Evolutionary conservation across 2,797 vertebrate genomes (phyloP).

Genomic region (Diplodus puntazzo): DNA sequence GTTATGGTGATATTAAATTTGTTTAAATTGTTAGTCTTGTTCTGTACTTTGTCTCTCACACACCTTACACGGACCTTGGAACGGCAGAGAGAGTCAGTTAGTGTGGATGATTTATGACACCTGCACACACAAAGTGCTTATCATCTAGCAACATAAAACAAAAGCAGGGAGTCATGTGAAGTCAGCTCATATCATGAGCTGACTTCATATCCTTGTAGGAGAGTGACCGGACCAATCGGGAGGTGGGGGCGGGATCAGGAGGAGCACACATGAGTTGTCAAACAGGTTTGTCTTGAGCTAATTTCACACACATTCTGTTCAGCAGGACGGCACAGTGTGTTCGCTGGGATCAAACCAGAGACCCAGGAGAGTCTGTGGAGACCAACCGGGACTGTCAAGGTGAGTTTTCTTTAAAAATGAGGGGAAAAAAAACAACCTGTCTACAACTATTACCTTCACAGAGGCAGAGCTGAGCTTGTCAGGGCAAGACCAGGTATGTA

Average conservation of each 20-base stretch:
- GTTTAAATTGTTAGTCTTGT: constrained; percentile 24
- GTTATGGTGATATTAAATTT: constrained; percentile 62
- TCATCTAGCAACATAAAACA: constrained; percentile 23
- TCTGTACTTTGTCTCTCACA: background rate
- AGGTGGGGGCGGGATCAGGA: constrained; percentile 51
- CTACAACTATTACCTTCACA: constrained; percentile 9
- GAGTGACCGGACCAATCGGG: constrained; percentile 54
- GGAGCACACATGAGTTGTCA: constrained; percentile 72
- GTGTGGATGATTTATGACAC: background rate
- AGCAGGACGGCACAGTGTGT: background rate
- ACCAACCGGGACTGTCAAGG: constrained; percentile 37
- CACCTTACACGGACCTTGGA: constrained; percentile 19
- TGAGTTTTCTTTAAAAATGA: constrained; percentile 40
- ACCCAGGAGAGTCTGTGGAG: background rate
- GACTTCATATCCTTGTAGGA: constrained; percentile 56
- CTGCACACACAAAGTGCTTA: constrained; percentile 18
- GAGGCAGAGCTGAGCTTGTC: constrained; percentile 38
- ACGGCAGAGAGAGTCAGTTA: background rate
- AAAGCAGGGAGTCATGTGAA: constrained; percentile 55
- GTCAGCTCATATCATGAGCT: constrained; percentile 32
- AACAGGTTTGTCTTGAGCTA: constrained; percentile 78
- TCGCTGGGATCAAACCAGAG: background rate
- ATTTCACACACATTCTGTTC: constrained; percentile 28
- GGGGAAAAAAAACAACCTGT: background rate
- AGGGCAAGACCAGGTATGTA: constrained; percentile 34